Evolutionary conservation across 37 sponge, comb jelly and placozoan species (phyloP), one percentile per base, ranked within the genome.

Genomic region (Aplysina aerophoba): DNA sequence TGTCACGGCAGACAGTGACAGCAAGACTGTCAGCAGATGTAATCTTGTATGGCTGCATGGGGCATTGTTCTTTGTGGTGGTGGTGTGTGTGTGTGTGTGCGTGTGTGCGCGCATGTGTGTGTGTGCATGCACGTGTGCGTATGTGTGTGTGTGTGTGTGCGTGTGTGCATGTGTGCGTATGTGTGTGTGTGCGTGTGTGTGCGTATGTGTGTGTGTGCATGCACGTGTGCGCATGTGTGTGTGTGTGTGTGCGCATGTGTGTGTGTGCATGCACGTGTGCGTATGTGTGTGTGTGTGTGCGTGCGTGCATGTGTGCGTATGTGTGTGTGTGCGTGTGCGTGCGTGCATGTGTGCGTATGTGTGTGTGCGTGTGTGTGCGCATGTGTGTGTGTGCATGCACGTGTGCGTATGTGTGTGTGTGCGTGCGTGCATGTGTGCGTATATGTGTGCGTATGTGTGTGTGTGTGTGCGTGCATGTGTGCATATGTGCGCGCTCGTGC

Each of bases 181-280:
- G 78, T 74, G 78, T 74, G 78, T 74, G 78, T 74, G 78, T 74
- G 78, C 21, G 78, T 74, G 78, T 27, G 78, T 74, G 78, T 28
- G 78, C 34, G 78, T 74, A 39, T 74, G 78, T 74, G 78, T 74
- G 78, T 74, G 78, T 74, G 78, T 74, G 38, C 34, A 39, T 74
- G 78, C 34, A 39, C 34, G 78, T 74, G 78, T 74, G 78, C 21
- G 78, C 34, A 39, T 28, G 38, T 27, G 78, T 74, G 78, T 27
- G 38, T 78, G 79, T 38, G 79, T 78, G 79, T 78, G 79, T 78
- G 1, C 28, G 78, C 5, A 30, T 8, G 66, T 64, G 66, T 64
- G 79, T 31, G 53, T 39, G 38, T 14, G 2, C 24, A 5, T 78
- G 22, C 57, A 15, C 14, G 4, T 37, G n/a, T 14, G 1, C 15